A percentile compares a stretch with the other conserved stretches of the same genome.
phyloP scores from a whole-genome alignment of 1,140 invertebrate genomes.

The Drosophila mauritiana region DNA sequence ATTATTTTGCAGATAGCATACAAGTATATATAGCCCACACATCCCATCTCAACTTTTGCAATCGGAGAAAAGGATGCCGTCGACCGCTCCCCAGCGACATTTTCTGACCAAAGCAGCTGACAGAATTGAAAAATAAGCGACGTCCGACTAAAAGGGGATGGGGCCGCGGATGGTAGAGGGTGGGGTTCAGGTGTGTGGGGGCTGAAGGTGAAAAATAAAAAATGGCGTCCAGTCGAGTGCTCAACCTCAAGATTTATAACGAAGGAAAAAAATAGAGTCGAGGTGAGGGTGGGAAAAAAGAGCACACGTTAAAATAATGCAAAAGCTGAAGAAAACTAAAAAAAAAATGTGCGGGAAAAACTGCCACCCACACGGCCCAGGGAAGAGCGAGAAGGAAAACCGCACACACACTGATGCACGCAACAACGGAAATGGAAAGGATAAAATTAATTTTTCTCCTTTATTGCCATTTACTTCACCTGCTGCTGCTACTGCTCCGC shows the following conservation, averaged over 20 bases:
- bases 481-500: constrained; percentile 4
- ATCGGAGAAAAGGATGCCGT: constrained; percentile 47
- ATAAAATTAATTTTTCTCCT: constrained; percentile 75
- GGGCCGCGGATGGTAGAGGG: not conserved
- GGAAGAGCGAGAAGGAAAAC: constrained; percentile 1
- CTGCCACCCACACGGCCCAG: constrained; percentile 17
- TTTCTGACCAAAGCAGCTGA: constrained; percentile 65
- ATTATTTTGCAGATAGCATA: constrained; percentile 70
- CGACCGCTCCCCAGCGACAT: constrained; percentile 60
- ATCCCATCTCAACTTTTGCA: constrained; percentile 27
- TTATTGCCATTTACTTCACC: constrained; percentile 49
- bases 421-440: constrained; percentile 65
- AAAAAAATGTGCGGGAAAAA: constrained; percentile 26
- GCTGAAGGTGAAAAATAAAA: constrained; percentile 66
- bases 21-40: constrained; percentile 55
- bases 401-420: constrained; percentile 12
- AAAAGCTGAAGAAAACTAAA: constrained; percentile 41
- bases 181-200: constrained; percentile 1
- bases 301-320: constrained; percentile 67
- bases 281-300: constrained; percentile 12
- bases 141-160: constrained; percentile 6
- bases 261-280: constrained; percentile 43
- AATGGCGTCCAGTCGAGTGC: constrained; percentile 70
- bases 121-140: constrained; percentile 73
- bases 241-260: constrained; percentile 79